Percentiles rank a stretch among this genome's conserved stretches.
Evolutionary conservation across 2,113 vertebrate species (phyloP).

Genomic region (Taxidea taxus): DNA sequence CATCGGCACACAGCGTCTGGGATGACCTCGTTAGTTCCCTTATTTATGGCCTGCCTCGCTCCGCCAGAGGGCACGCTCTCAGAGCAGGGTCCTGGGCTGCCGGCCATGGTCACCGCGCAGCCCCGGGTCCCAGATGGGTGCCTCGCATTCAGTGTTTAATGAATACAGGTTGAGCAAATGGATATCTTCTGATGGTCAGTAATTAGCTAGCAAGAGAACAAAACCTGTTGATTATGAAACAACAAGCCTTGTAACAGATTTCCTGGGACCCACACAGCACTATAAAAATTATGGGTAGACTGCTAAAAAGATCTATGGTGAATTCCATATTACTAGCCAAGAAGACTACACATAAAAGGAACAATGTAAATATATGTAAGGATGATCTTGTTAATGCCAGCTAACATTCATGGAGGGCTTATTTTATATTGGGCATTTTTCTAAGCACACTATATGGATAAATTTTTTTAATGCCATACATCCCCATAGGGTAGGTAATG

Average conservation of each 20-base stretch:
- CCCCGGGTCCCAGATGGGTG: not conserved
- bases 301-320: not conserved
- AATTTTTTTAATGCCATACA: no score
- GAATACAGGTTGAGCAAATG: not conserved
- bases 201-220: not conserved
- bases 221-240: not conserved
- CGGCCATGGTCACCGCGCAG: fast-evolving
- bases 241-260: not conserved
- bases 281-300: not conserved
- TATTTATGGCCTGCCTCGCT: fast-evolving
- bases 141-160: not conserved
- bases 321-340: not conserved
- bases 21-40: fast-evolving
- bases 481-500: not conserved
- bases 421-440: not conserved
- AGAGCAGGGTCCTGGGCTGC: fast-evolving
- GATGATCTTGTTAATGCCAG: not conserved
- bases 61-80: fast-evolving
- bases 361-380: fast-evolving
- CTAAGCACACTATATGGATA: not conserved
- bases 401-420: not conserved
- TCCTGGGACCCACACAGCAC: not conserved
- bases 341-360: not conserved
- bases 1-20: fast-evolving
- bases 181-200: not conserved